Evolutionary conservation across 1,140 invertebrate genomes (phyloP), one percentile per base, ranked within the genome.

Genomic region (Camponotus pennsylvanicus): DNA sequence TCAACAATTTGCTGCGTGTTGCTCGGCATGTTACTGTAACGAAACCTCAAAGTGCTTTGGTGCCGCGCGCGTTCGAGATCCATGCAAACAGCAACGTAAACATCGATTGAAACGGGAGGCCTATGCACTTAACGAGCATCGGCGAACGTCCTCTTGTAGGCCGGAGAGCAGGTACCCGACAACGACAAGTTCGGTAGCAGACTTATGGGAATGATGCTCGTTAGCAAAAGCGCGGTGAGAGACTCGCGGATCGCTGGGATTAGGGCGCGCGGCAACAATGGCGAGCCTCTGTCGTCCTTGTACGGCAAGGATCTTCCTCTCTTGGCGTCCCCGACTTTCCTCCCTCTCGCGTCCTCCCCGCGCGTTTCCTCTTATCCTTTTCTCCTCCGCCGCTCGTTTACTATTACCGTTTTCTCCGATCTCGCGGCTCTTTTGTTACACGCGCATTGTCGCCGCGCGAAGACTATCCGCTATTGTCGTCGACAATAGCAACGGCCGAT

Each of bases 131-230:
- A 83, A 83, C 79, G 79, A 83, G 79, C 55, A 75, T 75, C 79
- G 67, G 21, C 52, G 57, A 59, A 59, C 79, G 40, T 83, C 40
- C 55, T 37, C 55, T 42, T 32, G 67, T 45, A 32, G 4, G 1
- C 69, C 55, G 42, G 79, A 52, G 49, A 75, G 59, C 49, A 70
- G 78, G 13, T 55, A 42, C 55, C 7, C 15, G 49, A 13, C 15
- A 83, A 40, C 69, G 69, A 37, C 37, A 40, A 52, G 49, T 52
- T 75, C 15, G 42, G 82, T 78, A 55, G 78, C 66, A 18, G 78
- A 73, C 79, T 89, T 87, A 91, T 91, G 90, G 90, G 90, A 91
- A 91, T 91, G 78, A 55, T 57, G 90, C 90, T 91, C 90, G 90
- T 91, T 91, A 91, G 90, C 55, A 77, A 73, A 59, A 66, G 71